Evolutionary conservation across 2,888 invertebrate genomes (phyloP).

Genomic region (Dryobotodes eremita): DNA sequence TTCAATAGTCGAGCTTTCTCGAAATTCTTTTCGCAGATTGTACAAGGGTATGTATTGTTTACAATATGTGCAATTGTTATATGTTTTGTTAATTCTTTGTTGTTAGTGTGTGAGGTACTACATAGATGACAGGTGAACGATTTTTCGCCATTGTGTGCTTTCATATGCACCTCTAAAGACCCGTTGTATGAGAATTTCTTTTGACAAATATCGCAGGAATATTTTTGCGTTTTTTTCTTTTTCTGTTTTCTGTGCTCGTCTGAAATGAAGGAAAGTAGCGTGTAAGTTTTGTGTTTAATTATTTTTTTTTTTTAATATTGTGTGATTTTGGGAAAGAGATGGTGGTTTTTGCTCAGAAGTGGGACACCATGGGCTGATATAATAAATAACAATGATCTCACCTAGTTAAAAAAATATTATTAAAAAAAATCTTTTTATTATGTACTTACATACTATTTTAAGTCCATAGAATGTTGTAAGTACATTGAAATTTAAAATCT

Average conservation of each 20-base stretch:
- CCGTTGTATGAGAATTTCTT: slow-evolving; percentile 77
- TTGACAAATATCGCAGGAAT: slow-evolving; percentile 69
- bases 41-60: slow-evolving; percentile 77
- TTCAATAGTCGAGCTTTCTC: slow-evolving; percentile 80
- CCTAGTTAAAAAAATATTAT: no score
- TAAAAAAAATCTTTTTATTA: no score
- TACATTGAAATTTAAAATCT: no score
- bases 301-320: no score
- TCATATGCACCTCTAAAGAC: slow-evolving; percentile 76
- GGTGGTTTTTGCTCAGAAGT: no score
- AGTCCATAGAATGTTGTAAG: no score
- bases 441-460: no score
- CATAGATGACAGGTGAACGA: slow-evolving; percentile 80
- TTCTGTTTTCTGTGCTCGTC: slow-evolving; percentile 44
- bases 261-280: slow-evolving; percentile 39
- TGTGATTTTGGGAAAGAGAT: no score
- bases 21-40: slow-evolving; percentile 76
- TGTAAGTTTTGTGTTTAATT: neutral
- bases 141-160: slow-evolving; percentile 79
- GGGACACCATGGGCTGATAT: no score
- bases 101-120: slow-evolving; percentile 75
- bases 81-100: slow-evolving; percentile 82
- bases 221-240: slow-evolving; percentile 59
- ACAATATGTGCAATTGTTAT: slow-evolving; percentile 75
- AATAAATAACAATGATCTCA: no score